A percentile compares a stretch with the other conserved stretches of the same genome.
These are phyloP conservation scores for Cinclus cinclus DNA, from an alignment of 2,113 vertebrate species.

Conservation along the genomic window DNA sequence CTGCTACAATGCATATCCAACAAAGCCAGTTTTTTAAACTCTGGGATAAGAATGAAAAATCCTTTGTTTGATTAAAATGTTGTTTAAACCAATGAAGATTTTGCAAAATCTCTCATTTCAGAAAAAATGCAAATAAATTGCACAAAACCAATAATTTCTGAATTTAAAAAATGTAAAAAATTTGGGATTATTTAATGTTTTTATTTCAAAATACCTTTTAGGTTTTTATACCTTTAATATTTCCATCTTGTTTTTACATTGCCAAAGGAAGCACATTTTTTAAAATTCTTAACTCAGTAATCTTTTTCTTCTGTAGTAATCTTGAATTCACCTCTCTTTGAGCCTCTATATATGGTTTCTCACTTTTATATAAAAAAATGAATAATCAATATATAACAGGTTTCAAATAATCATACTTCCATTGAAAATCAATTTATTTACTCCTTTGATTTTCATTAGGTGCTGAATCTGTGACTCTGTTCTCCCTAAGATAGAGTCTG, in stretches of 20 bases:
- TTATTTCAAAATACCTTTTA: neutral
- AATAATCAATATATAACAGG: neutral
- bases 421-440: neutral
- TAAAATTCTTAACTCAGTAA: neutral
- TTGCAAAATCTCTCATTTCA: neutral
- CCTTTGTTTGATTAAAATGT: neutral
- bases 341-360: neutral
- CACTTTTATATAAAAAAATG: neutral
- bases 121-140: neutral
- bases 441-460: neutral
- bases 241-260: neutral
- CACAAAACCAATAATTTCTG: neutral
- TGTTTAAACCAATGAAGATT: neutral
- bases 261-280: neutral
- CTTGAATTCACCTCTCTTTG: neutral
- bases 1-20: neutral
- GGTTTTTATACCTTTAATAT: neutral
- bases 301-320: neutral
- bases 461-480: neutral
- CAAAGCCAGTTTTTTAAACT: neutral
- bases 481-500: neutral
- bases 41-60: neutral
- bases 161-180: neutral
- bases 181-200: accelerated
- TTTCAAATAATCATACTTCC: neutral